phyloP scores from a whole-genome alignment of 2,888 invertebrate genomes.

The Caenorhabditis plicata region DNA sequence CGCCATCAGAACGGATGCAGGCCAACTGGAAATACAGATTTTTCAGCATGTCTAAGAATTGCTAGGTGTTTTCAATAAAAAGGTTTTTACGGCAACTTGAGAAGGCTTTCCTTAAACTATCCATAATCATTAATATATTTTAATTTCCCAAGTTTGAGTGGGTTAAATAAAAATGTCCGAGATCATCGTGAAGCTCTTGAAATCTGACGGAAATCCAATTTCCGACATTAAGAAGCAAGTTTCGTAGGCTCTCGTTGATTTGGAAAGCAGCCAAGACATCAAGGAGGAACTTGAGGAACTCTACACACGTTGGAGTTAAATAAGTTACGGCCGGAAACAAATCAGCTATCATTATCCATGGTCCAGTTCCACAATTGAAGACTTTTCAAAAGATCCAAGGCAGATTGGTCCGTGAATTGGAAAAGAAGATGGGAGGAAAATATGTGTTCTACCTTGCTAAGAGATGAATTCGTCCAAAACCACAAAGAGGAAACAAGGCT shows the following conservation, averaged over 20 bases:
- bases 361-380: conserved; percentile 95
- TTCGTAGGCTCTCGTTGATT: conserved; percentile 80
- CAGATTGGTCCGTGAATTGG: conserved; percentile 90
- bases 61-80: too few species aligned
- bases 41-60: too few species aligned
- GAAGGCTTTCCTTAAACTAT: too few species aligned
- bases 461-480: conserved; percentile 95
- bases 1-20: too few species aligned
- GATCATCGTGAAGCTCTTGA: conserved; percentile 57
- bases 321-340: conserved; percentile 87
- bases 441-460: conserved; percentile 93
- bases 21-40: too few species aligned
- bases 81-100: too few species aligned
- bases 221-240: conserved; percentile 63
- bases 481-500: conserved; percentile 79
- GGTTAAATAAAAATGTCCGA: conserved; percentile 39
- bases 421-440: conserved; percentile 98
- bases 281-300: conserved; percentile 93
- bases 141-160: conserved; percentile 13
- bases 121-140: too few species aligned
- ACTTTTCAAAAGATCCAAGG: conserved; percentile 97
- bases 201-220: conserved; percentile 60
- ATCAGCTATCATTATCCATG: conserved; percentile 96
- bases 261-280: conserved; percentile 94
- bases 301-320: too few species aligned